These are phyloP conservation scores for Helleia helle DNA, from an alignment of 2,888 invertebrate genomes.

Conservation along the genomic window DNA sequence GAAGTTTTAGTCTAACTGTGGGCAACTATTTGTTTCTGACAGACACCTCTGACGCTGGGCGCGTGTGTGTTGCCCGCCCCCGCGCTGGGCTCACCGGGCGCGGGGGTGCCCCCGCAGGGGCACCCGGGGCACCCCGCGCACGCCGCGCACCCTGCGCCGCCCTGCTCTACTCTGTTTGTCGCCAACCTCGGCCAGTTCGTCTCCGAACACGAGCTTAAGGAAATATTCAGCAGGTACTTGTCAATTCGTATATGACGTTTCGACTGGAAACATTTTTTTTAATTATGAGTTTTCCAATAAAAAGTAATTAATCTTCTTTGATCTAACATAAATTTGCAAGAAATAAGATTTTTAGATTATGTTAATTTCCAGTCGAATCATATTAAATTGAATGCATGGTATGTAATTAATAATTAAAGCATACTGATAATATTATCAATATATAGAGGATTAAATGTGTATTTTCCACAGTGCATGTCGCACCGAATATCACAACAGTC, in stretches of 20 bases:
- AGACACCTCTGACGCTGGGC: constrained; percentile 72
- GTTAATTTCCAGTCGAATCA: constrained; percentile 7
- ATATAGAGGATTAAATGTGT: constrained; percentile 26
- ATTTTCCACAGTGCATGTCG: constrained; percentile 64
- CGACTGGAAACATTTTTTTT: constrained; percentile 18
- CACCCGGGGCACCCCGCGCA: constrained; percentile 78
- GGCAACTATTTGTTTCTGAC: no score
- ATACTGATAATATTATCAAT: constrained; percentile 1
- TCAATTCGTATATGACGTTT: constrained; percentile 11
- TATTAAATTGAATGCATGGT: constrained; percentile 9
- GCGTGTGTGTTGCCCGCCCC: constrained; percentile 95
- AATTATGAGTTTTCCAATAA: not conserved
- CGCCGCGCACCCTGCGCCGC: constrained; percentile 84
- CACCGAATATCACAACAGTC: constrained; percentile 59
- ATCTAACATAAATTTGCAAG: not conserved
- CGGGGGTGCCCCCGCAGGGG: constrained; percentile 78
- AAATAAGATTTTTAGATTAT: not conserved
- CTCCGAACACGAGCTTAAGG: constrained; percentile 98
- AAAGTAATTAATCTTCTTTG: not conserved
- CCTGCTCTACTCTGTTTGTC: constrained; percentile 98
- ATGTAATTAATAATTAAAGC: constrained; percentile 3
- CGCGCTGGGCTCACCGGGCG: constrained; percentile 92
- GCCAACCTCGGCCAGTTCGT: constrained; percentile 98
- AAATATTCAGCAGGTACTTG: constrained; percentile 94
- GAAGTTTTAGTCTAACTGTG: no score